phyloP scores from a whole-genome alignment of 1,140 invertebrate genomes.

The Maniola jurtina region DNA sequence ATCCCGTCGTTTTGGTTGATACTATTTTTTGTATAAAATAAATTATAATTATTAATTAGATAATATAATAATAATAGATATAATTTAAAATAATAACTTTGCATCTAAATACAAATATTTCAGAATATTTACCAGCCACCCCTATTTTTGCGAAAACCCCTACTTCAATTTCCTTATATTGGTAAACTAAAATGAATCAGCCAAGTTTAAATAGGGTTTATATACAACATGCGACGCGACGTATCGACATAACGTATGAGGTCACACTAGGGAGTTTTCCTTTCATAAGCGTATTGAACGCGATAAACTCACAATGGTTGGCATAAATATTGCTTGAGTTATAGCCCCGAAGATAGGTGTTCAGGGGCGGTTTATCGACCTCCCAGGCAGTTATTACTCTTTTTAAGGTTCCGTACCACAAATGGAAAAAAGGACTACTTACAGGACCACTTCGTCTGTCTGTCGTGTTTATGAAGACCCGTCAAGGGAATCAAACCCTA shows the following conservation, averaged over 20 bases:
- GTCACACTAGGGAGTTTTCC: conserved; percentile 9
- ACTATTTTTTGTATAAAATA: no score
- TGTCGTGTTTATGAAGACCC: no score
- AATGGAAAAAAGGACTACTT: no score
- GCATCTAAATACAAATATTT: no score
- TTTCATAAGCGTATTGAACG: conserved; percentile 10
- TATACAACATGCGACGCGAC: not conserved
- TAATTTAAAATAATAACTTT: no score
- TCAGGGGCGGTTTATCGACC: not conserved
- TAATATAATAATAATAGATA: no score
- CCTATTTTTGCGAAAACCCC: not conserved
- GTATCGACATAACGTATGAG: conserved; percentile 8
- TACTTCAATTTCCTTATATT: not conserved
- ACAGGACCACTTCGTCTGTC: no score
- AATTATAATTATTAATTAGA: no score
- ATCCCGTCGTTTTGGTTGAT: no score
- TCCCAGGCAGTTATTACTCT: not conserved
- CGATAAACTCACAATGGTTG: conserved; percentile 10
- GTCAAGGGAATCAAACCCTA: not conserved
- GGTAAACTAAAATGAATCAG: not conserved
- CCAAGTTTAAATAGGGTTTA: conserved; percentile 6
- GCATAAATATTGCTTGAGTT: conserved; percentile 11
- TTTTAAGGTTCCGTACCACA: not conserved
- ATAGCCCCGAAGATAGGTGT: not conserved
- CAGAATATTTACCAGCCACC: not conserved